Evolutionary conservation across 2,797 vertebrate species (phyloP), one percentile per base, ranked within the genome.

Genomic region (Menidia menidia): DNA sequence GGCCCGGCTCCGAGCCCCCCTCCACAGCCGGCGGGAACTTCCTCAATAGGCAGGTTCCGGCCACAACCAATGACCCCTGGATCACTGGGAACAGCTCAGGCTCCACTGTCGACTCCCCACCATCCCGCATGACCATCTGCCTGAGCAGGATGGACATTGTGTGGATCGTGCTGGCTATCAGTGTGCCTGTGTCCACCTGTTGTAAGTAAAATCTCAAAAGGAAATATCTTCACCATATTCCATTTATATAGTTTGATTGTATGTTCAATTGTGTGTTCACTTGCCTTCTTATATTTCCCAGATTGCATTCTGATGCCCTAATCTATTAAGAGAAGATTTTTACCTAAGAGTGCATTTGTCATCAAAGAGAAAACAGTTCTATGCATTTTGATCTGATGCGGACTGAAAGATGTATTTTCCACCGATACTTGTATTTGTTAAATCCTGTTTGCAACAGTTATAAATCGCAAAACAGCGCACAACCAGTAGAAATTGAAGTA

Each of bases 111-210:
- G 91, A 95, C 83, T 84, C 96, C 25, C 92, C 96, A 0, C 89
- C 93, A 10, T 92, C 96, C 71, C 95, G 93, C 82, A 88, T 92
- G 75, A 94, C 94, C 80, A 96, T 99, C 94, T 99, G 98, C 81
- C 89, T 99, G 82, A 96, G 95, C 93, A 96, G 95, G 94, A 95
- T 98, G 95, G 97, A 98, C 88, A 95, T 99, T 44, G 95, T 96
- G 86, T 99, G 98, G 98, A 97, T 99, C 72, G 95, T 99, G 85
- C 86, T 99, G 85, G 97, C 96, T 73, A 97, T 98, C 94, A 97
- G 96, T 0, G 97, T 98, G 75, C 95, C 96, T 52, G 96, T 98
- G 91, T 97, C 97, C 54, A 96, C 96, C 0, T 98, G 97, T 87
- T 99, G 98, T 99, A 90, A 99, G 98, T 98, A 88, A 61, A 56